Evolutionary conservation across 2,113 vertebrate genomes (phyloP).

Genomic region (Pelodiscus sinensis): DNA sequence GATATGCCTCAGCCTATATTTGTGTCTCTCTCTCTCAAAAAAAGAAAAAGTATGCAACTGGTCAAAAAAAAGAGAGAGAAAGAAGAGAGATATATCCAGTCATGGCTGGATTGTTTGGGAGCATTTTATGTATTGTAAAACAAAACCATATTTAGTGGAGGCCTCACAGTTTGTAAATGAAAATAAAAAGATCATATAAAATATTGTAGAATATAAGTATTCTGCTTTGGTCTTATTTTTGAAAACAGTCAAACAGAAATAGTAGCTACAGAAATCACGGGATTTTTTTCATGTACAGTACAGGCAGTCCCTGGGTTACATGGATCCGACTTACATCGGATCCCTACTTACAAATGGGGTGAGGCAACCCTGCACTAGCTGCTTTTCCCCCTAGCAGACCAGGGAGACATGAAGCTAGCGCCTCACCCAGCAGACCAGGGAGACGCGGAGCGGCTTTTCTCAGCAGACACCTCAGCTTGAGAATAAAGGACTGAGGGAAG

Average conservation of each 20-base stretch:
- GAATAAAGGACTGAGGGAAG: too few relatives aligned
- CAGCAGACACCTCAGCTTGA: too few relatives aligned
- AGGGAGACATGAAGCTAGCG: too few relatives aligned
- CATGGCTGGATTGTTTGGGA: background rate
- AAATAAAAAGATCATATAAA: background rate
- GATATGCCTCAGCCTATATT: background rate
- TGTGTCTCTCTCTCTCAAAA: background rate
- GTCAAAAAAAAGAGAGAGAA: background rate
- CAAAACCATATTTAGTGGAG: background rate
- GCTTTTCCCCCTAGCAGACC: too few relatives aligned
- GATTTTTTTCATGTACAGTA: background rate
- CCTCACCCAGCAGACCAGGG: too few relatives aligned
- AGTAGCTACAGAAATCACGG: background rate
- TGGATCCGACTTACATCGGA: too few relatives aligned
- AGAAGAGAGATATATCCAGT: background rate
- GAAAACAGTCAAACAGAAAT: background rate
- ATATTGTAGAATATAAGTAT: background rate
- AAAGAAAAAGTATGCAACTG: background rate
- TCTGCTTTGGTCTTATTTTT: background rate
- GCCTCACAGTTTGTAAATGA: background rate
- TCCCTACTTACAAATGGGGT: too few relatives aligned
- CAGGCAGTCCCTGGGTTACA: too few relatives aligned
- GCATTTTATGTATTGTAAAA: background rate
- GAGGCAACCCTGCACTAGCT: too few relatives aligned
- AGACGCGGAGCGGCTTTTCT: too few relatives aligned